phyloP scores from a whole-genome alignment of 2,113 vertebrate genomes.

The Catharus fuscescens region DNA sequence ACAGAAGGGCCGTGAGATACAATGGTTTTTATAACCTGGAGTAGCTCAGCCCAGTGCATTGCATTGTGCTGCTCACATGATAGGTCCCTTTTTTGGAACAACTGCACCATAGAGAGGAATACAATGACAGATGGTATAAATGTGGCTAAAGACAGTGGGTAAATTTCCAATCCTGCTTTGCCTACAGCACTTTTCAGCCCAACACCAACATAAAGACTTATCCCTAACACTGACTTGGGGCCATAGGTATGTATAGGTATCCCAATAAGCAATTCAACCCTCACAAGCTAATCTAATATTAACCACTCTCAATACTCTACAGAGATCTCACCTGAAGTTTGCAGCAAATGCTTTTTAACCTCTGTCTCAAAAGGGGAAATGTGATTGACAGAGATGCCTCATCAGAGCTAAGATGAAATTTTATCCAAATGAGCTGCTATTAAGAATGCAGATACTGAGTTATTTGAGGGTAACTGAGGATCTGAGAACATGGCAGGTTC shows the following conservation, averaged over 20 bases:
- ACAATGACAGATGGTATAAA: background rate
- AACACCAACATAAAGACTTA: background rate
- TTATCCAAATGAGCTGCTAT: background rate
- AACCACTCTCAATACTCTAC: background rate
- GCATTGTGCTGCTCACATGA: rapidly evolving
- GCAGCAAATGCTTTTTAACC: background rate
- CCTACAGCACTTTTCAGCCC: background rate
- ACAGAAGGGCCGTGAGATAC: background rate
- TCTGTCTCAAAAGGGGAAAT: background rate
- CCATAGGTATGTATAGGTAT: background rate
- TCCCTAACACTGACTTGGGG: background rate
- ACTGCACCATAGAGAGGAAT: background rate
- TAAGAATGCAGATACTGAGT: background rate
- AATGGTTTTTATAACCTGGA: background rate
- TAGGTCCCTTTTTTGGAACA: background rate
- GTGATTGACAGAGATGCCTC: background rate
- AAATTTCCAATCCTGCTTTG: background rate
- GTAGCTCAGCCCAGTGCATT: background rate
- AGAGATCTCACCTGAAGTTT: background rate
- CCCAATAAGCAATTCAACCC: background rate
- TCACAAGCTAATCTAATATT: background rate
- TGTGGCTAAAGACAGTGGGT: background rate
- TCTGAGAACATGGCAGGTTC: background rate
- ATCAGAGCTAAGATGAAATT: background rate
- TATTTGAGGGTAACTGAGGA: background rate